Conservation (phyloP, 2,113 vertebrate genomes). For the Leptosomus discolor region DNA sequence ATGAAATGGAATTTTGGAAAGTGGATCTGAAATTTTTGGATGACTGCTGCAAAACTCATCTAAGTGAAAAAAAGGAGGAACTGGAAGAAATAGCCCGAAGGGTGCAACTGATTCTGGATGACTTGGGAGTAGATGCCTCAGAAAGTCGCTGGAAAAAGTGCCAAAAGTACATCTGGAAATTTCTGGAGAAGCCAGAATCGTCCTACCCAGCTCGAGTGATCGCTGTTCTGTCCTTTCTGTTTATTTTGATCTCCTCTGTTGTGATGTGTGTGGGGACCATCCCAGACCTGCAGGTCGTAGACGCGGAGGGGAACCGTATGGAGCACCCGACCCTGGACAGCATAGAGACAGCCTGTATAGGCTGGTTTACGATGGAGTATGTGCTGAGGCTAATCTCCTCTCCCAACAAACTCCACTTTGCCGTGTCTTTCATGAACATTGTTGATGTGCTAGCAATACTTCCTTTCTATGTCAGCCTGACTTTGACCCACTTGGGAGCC, state of each 20-base stretch:
- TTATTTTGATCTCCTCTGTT: slow-evolving; percentile 87
- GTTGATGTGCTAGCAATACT: slow-evolving; percentile 92
- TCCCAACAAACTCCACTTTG: slow-evolving; percentile 89
- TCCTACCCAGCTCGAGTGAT: slow-evolving; percentile 86
- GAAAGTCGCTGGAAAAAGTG: slow-evolving; percentile 82
- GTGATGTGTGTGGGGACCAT: slow-evolving; percentile 97
- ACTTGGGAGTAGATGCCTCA: slow-evolving; percentile 81
- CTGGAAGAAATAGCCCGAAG: slow-evolving; percentile 90
- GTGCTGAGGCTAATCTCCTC: slow-evolving; percentile 87
- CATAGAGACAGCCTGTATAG: slow-evolving; percentile 92
- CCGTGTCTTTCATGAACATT: slow-evolving; percentile 91
- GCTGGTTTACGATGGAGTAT: slow-evolving; percentile 95
- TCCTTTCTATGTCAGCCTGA: slow-evolving; percentile 92
- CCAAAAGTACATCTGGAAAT: slow-evolving; percentile 89
- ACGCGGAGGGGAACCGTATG: slow-evolving; percentile 84
- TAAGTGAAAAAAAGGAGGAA: slow-evolving; percentile 93
- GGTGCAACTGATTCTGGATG: slow-evolving; percentile 91
- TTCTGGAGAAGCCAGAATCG: slow-evolving; percentile 95
- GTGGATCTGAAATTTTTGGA: slow-evolving; percentile 91
- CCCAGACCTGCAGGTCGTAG: slow-evolving; percentile 89
- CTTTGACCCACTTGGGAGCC: slow-evolving; percentile 87
- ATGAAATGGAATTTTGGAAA: slow-evolving; percentile 99
- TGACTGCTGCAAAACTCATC: slow-evolving; percentile 91
- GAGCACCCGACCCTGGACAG: slow-evolving; percentile 91
- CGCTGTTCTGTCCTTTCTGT: slow-evolving; percentile 90